Conservation (phyloP, 1,140 invertebrate genomes). For the Ceratina calcarata region DNA sequence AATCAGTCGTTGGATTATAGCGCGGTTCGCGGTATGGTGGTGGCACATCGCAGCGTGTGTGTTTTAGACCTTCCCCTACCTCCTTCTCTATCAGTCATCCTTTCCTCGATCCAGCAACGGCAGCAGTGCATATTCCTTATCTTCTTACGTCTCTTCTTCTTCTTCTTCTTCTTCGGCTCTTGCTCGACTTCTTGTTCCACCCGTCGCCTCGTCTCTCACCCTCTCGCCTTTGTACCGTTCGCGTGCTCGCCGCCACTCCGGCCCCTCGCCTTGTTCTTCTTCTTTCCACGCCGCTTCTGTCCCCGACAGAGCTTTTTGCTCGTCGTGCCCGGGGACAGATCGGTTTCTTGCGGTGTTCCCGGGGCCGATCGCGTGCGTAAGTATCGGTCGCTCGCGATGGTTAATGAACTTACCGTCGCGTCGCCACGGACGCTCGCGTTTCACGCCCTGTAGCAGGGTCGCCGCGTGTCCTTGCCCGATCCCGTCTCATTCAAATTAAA, state of each 20-base stretch:
- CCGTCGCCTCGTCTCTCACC: background rate
- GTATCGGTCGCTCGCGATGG: constrained; percentile 53
- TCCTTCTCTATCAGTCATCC: background rate
- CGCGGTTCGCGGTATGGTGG: constrained; percentile 24
- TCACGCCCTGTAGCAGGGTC: constrained; percentile 74
- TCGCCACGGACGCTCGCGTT: constrained; percentile 75
- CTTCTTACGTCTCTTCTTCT: constrained; percentile 18
- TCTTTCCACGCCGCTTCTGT: constrained; percentile 17
- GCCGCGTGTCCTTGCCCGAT: constrained; percentile 53
- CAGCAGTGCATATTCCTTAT: background rate
- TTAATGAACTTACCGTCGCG: constrained; percentile 62
- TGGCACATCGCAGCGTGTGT: background rate
- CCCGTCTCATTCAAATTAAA: background rate
- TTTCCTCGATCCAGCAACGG: background rate
- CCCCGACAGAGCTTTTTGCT: constrained; percentile 29
- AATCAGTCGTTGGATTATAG: constrained; percentile 63
- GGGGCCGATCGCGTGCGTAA: constrained; percentile 59
- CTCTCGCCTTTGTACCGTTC: constrained; percentile 25
- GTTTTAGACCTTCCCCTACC: background rate
- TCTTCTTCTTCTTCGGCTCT: constrained; percentile 3
- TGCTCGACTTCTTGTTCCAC: background rate
- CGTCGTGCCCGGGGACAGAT: constrained; percentile 49
- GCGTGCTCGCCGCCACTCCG: background rate
- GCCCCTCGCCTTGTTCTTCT: background rate
- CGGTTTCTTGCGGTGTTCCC: constrained; percentile 48